Conservation (phyloP, 2,113 vertebrate species). For the Eulacestoma nigropectus region DNA sequence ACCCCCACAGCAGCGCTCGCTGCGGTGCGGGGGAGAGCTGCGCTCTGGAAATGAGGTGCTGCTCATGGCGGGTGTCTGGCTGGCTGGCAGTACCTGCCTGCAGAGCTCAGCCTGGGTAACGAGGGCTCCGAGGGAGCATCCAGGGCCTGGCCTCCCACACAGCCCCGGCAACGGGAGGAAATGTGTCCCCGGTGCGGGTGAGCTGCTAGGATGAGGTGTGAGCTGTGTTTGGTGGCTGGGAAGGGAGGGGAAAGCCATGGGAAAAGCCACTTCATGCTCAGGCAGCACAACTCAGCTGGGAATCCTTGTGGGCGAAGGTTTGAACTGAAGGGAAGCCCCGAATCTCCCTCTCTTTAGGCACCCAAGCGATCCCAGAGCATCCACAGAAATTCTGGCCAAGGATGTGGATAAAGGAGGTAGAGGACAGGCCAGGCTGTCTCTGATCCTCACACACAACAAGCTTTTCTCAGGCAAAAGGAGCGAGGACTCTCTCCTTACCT, state of each 20-base stretch:
- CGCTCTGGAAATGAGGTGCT: not conserved
- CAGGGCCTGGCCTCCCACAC: not conserved
- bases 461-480: not conserved
- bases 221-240: not conserved
- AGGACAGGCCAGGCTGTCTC: not conserved
- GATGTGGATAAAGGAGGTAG: rapidly evolving
- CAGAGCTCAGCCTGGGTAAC: not conserved
- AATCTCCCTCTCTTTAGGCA: not conserved
- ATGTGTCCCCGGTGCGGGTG: not conserved
- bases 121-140: not conserved
- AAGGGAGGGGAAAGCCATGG: not conserved
- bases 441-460: not conserved
- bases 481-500: rapidly evolving
- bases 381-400: not conserved
- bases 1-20: not conserved
- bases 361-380: not conserved
- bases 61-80: not conserved
- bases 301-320: not conserved
- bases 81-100: not conserved
- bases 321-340: not conserved
- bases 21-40: constrained; percentile 6
- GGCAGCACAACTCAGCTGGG: not conserved
- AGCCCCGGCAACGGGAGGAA: not conserved
- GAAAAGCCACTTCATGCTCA: not conserved
- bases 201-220: not conserved